phyloP scores from a whole-genome alignment of 2,888 invertebrate species.

The Drosophila nr. fundita region DNA sequence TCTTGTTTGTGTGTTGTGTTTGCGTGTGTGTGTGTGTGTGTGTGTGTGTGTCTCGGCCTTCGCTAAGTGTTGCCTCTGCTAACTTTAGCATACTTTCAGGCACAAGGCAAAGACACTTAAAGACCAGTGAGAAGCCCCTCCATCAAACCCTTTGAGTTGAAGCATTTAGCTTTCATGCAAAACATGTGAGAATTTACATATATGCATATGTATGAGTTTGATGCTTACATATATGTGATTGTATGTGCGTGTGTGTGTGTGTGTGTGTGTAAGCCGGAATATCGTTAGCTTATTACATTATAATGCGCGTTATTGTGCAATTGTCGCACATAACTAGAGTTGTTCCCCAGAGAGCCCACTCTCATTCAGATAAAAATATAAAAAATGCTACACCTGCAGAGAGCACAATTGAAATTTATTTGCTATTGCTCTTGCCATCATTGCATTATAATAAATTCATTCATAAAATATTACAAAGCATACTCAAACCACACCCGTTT shows the following conservation, averaged over 20 bases:
- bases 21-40: background rate
- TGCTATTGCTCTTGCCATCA: background rate
- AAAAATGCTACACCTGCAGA: background rate
- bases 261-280: constrained; percentile 8
- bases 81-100: constrained; percentile 68
- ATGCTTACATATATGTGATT: background rate
- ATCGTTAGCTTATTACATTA: constrained; percentile 64
- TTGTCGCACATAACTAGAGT: constrained; percentile 32
- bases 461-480: background rate
- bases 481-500: background rate
- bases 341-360: constrained; percentile 12
- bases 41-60: constrained; percentile 49
- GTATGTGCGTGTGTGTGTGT: constrained; percentile 6
- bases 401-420: background rate
- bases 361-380: background rate
- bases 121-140: constrained; percentile 34
- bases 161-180: constrained; percentile 61
- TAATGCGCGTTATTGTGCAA: constrained; percentile 60
- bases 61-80: constrained; percentile 45
- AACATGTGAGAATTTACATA: constrained; percentile 52
- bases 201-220: constrained; percentile 7
- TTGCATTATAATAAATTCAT: background rate
- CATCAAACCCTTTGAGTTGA: constrained; percentile 40
- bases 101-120: constrained; percentile 53
- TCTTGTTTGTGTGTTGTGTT: background rate